Evolutionary conservation across 2,797 vertebrate genomes (phyloP).

Genomic region (Sebastes minor): DNA sequence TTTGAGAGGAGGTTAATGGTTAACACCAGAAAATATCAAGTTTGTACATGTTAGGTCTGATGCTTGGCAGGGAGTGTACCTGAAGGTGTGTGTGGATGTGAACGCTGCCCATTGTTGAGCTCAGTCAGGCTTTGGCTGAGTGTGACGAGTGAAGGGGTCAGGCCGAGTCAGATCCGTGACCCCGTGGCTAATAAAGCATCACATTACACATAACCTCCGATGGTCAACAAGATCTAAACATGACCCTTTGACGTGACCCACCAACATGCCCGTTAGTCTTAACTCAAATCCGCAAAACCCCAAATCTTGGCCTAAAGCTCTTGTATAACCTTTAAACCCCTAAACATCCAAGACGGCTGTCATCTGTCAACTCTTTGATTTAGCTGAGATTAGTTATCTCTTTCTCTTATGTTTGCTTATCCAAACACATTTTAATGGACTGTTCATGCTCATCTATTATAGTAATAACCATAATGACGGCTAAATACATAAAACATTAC

Average conservation of each 20-base stretch:
- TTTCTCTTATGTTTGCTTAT: neutral
- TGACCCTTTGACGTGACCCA: constrained; percentile 44
- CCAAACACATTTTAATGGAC: constrained; percentile 4
- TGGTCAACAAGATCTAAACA: constrained; percentile 56
- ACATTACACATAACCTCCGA: constrained; percentile 56
- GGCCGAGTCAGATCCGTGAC: constrained; percentile 64
- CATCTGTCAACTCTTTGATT: neutral
- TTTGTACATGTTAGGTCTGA: constrained; percentile 60
- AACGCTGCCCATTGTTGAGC: constrained; percentile 50
- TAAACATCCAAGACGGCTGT: neutral
- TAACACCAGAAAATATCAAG: constrained; percentile 66
- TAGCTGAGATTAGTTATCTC: neutral
- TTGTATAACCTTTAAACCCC: neutral
- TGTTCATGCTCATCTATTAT: neutral
- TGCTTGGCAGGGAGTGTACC: constrained; percentile 43
- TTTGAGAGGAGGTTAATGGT: constrained; percentile 62
- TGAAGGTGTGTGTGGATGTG: constrained; percentile 18
- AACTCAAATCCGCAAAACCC: constrained; percentile 7
- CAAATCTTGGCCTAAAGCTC: constrained; percentile 13
- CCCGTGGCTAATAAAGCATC: constrained; percentile 72
- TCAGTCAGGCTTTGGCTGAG: constrained; percentile 26
- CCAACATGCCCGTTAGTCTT: neutral
- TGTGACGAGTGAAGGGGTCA: constrained; percentile 64
- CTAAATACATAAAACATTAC: constrained; percentile 32
- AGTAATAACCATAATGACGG: constrained; percentile 11